phyloP scores from a whole-genome alignment of 2,888 invertebrate genomes.

The Odontocolon sp. region DNA sequence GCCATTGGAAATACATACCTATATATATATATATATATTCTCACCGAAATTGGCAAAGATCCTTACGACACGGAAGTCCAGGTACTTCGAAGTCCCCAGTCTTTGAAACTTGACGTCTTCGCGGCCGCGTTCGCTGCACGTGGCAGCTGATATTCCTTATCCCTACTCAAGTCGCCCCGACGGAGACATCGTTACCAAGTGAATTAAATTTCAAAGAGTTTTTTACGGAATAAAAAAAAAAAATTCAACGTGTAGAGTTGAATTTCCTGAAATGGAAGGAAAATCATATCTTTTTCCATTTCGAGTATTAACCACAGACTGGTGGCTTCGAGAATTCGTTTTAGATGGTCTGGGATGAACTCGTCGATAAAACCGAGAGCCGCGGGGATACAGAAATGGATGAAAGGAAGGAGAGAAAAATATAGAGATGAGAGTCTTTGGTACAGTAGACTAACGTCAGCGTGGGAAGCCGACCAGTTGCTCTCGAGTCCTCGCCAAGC shows the following conservation, averaged over 20 bases:
- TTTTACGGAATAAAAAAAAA: not conserved
- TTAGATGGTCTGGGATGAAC: constrained; percentile 31
- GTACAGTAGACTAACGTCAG: constrained; percentile 37
- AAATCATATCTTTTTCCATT: not conserved
- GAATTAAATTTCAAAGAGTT: constrained; percentile 5
- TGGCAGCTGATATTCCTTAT: constrained; percentile 26
- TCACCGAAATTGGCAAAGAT: constrained; percentile 22
- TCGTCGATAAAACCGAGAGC: constrained; percentile 47
- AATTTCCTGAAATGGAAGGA: too few species aligned
- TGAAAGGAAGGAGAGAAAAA: constrained; percentile 10
- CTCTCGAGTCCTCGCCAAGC: constrained; percentile 41
- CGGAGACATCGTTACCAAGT: not conserved
- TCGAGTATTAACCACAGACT: constrained; percentile 17
- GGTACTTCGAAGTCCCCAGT: constrained; percentile 27
- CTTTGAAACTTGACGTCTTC: constrained; percentile 26
- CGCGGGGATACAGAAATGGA: constrained; percentile 18
- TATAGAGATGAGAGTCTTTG: constrained; percentile 15
- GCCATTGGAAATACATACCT: not conserved
- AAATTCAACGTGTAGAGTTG: not conserved
- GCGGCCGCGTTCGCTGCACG: not conserved
- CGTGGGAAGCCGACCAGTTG: constrained; percentile 63
- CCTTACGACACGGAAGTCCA: constrained; percentile 21
- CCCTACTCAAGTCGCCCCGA: not conserved
- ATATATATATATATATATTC: not conserved
- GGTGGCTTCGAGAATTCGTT: constrained; percentile 31